These are phyloP conservation scores for Meloidogyne hapla DNA, from an alignment of 1,140 invertebrate genomes.

Conservation along the genomic window DNA sequence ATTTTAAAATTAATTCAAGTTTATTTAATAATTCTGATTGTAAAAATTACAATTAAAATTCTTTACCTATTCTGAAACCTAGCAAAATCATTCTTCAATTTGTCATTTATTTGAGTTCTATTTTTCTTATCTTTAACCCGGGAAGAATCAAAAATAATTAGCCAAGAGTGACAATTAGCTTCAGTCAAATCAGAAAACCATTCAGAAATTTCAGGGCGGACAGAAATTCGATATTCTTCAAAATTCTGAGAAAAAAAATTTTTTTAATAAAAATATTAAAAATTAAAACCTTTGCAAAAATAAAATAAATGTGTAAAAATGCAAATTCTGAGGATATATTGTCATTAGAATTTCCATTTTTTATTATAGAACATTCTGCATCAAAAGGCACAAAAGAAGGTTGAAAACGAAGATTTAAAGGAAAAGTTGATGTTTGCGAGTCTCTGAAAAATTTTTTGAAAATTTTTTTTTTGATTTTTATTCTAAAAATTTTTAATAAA, in stretches of 20 bases:
- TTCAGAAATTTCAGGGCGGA: conserved; percentile 53
- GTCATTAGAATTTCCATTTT: conserved; percentile 12
- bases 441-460: too few relatives aligned
- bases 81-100: conserved; percentile 55
- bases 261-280: conserved; percentile 8
- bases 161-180: conserved; percentile 49
- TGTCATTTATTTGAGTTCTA: conserved; percentile 46
- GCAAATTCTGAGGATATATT: conserved; percentile 38
- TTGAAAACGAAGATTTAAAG: conserved; percentile 45
- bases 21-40: background rate
- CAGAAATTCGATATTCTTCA: conserved; percentile 54
- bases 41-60: too few relatives aligned
- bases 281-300: conserved; percentile 37
- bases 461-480: too few relatives aligned
- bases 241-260: conserved; percentile 44
- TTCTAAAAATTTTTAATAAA: background rate
- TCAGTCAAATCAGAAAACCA: conserved; percentile 55
- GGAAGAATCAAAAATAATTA: conserved; percentile 58
- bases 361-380: conserved; percentile 24
- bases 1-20: too few relatives aligned
- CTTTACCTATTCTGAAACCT: conserved; percentile 42
- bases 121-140: conserved; percentile 55
- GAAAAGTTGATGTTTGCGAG: conserved; percentile 33
- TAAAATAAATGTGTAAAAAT: conserved; percentile 58
- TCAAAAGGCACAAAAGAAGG: conserved; percentile 48